Evolutionary conservation across 2,797 vertebrate species (phyloP), one percentile per base, ranked within the genome.

Genomic region (Lophius americanus): DNA sequence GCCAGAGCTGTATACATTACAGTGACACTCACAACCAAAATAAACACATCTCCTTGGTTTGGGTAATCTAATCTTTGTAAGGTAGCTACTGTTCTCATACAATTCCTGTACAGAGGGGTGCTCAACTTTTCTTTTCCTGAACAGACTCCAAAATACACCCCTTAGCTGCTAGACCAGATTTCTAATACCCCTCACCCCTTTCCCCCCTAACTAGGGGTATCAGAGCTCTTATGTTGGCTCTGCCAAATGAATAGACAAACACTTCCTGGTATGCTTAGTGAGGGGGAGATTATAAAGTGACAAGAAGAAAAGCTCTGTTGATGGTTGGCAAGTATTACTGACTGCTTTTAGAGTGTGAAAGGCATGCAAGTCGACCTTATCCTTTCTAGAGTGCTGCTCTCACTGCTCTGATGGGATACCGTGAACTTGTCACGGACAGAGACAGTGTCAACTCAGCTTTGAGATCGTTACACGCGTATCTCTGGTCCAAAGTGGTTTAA

Each of bases 121-220:
- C 85, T 83, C 73, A 79, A 85, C 86, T 92, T 92, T 91, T 84
- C 81, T 92, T 92, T 93, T 92, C 93, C 90, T 91, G 88, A 92
- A 89, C 67, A 10, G 41, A 49, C 54, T 93, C 91, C 93, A 94
- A 92, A 89, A 89, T 91, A 91, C 75, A 93, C 86, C 85, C 79
- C 50, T 54, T 76, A 89, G 78, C 78, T 83, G 68, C 72, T 52
- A 73, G 53, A 78, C 68, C 70, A 78, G 60, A 64, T 85, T 85
- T 85, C 66, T 76, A 76, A 64, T 56, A 58, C 64, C 58, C 64
- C 69, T 51, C 39, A 76, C 55, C 41, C 76, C 43, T 51, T 64
- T 39, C 35, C 49, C 47, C 39, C 49, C 64, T 14, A 83, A 86
- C 75, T 84, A 86, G 81, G 70, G 75, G 66, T 87, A 91, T 92